phyloP scores from a whole-genome alignment of 2,888 invertebrate species.

The Lottia gigantea region DNA sequence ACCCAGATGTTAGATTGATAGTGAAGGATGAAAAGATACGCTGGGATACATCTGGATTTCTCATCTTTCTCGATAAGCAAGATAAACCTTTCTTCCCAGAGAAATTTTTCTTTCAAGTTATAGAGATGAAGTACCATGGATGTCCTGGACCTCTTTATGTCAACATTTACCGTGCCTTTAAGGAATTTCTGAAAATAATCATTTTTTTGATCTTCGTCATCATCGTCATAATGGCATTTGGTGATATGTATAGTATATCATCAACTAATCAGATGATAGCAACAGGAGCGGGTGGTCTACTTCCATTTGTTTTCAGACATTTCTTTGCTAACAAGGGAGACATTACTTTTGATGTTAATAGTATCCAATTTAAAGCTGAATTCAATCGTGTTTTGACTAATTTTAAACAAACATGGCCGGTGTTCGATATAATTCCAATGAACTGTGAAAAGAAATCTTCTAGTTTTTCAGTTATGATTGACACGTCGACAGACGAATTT shows the following conservation, averaged over 20 bases:
- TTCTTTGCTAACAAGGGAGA: slow-evolving; percentile 43
- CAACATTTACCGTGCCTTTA: slow-evolving; percentile 37
- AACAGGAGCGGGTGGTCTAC: slow-evolving; percentile 46
- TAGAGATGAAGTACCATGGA: slow-evolving; percentile 44
- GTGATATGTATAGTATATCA: slow-evolving; percentile 46
- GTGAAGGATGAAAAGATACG: slow-evolving; percentile 27
- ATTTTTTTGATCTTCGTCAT: slow-evolving; percentile 50
- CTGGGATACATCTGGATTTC: slow-evolving; percentile 48
- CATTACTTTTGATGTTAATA: slow-evolving; percentile 48
- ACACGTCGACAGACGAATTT: neutral
- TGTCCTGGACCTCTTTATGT: slow-evolving; percentile 50
- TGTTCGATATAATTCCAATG: neutral
- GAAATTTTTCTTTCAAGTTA: slow-evolving; percentile 46
- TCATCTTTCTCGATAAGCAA: slow-evolving; percentile 48
- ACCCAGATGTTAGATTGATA: slow-evolving; percentile 29
- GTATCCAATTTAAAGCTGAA: slow-evolving; percentile 40
- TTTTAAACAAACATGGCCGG: slow-evolving; percentile 1
- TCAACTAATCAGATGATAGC: slow-evolving; percentile 52
- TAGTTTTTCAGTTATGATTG: neutral
- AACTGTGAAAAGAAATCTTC: neutral
- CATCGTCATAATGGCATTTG: slow-evolving; percentile 48
- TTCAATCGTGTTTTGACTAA: slow-evolving; percentile 29
- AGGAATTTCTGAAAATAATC: slow-evolving; percentile 41
- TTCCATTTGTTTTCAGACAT: slow-evolving; percentile 47
- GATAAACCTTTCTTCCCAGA: slow-evolving; percentile 50